These are phyloP conservation scores for Adineta ricciae DNA, from an alignment of 2,888 invertebrate species.

Conservation along the genomic window DNA sequence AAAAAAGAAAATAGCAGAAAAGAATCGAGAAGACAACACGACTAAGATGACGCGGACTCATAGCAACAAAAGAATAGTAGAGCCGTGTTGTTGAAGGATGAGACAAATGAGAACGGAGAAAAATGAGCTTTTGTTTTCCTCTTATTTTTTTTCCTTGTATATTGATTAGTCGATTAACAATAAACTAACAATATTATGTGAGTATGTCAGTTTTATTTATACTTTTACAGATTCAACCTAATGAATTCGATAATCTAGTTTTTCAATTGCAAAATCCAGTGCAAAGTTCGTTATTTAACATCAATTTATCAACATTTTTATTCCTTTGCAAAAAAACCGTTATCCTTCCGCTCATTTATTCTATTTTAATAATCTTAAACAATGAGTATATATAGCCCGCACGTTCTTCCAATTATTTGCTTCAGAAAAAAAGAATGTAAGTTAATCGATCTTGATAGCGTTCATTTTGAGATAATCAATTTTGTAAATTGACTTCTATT, in stretches of 20 bases:
- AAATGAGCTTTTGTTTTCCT: slow-evolving; percentile 9
- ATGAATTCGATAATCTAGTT: not conserved
- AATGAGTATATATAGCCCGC: not conserved
- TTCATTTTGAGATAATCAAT: not conserved
- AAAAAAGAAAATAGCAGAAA: not conserved
- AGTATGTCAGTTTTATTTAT: not conserved
- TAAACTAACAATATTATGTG: not conserved
- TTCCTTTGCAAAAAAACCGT: not conserved
- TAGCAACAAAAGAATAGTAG: not conserved
- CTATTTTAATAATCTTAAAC: not conserved
- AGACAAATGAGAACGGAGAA: not conserved
- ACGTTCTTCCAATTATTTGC: too few species aligned
- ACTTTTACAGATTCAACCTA: not conserved
- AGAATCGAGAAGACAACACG: not conserved
- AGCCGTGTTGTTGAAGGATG: not conserved
- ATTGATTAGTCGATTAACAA: not conserved
- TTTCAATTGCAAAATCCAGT: not conserved
- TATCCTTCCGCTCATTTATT: not conserved
- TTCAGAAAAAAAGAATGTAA: too few species aligned
- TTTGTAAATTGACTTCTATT: not conserved
- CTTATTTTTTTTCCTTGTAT: not conserved
- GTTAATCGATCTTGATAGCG: too few species aligned
- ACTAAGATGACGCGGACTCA: not conserved
- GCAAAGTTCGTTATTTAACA: not conserved
- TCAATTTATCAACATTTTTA: not conserved